Evolutionary conservation across 2,113 vertebrate genomes (phyloP), one percentile per base, ranked within the genome.

Genomic region (Dipodomys stephensi): DNA sequence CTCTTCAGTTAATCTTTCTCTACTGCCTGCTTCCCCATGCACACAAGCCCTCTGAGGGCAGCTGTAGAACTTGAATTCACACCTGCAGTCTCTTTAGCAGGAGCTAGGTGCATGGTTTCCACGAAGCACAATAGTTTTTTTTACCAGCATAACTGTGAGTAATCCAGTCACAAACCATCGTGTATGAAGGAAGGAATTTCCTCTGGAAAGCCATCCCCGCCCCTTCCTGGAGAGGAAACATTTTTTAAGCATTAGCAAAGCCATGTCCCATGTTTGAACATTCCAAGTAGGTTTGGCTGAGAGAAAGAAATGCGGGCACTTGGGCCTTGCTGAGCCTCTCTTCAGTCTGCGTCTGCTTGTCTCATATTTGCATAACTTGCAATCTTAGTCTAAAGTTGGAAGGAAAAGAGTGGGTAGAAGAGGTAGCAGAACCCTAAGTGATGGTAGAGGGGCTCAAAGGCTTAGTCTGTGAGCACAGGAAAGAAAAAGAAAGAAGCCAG

Each of bases 161-260:
- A 97, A 97, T 96, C 93, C 96, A 97, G 96, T 88, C 96, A 97
- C 95, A 97, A 94, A 96, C 90, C 95, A 97, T 97, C 97, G 97
- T 80, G 95, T 93, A 92, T 44, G 83, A 97, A 93, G 96, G 95
- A 97, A 98, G 93, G 96, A 97, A 98, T 98, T 97, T 98, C 96
- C 97, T 92, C 96, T 77, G 93, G 92, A 83, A 87, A 35, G 88
- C 89, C 44, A 68, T 18, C 73, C 53, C 76, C 25, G 60, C 44
- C 49, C 91, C 88, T 93, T 97, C 65, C 76, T 92, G 88, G 85
- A 69, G 62, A 95, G 80, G 74, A 96, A 86, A 84, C 83, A 95
- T 98, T 98, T 97, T 96, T 95, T 4, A 96, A 95, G 87, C 39
- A 64, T 96, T 95, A 96, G 65, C 62, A 96, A 93, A 97, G 91